Percentiles rank a stretch among this genome's conserved stretches.
phyloP scores from a whole-genome alignment of 2,797 vertebrate genomes.

The Pipistrellus pipistrellus region DNA sequence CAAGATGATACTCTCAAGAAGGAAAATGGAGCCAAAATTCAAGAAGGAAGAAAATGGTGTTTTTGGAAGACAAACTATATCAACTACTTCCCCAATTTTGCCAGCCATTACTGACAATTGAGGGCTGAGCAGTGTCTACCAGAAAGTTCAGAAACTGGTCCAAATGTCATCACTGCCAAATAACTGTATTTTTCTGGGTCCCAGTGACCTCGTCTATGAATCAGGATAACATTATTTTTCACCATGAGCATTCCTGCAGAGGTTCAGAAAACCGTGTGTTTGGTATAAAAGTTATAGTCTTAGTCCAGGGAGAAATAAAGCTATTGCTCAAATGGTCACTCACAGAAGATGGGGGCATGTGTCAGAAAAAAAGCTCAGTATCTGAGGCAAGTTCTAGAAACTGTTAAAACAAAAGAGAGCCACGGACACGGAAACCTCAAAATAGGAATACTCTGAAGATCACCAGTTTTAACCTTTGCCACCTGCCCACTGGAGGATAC shows the following conservation, averaged over 20 bases:
- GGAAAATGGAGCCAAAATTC: slow-evolving; percentile 57
- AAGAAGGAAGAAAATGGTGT: slow-evolving; percentile 24
- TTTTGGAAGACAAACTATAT: slow-evolving; percentile 33
- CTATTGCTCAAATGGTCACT: slow-evolving; percentile 19
- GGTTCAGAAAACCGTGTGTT: slow-evolving; percentile 47
- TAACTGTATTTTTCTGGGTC: neutral
- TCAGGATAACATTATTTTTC: slow-evolving; percentile 50
- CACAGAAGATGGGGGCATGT: slow-evolving; percentile 32
- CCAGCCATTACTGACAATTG: neutral
- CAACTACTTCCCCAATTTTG: slow-evolving; percentile 35
- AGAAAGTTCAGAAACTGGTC: neutral
- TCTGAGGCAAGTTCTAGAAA: slow-evolving; percentile 56
- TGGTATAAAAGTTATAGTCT: slow-evolving; percentile 42
- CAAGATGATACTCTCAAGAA: slow-evolving; percentile 50
- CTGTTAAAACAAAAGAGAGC: slow-evolving; percentile 55
- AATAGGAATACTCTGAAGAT: slow-evolving; percentile 31
- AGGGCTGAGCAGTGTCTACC: neutral
- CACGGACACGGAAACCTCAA: slow-evolving; percentile 64
- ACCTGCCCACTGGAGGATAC: neutral
- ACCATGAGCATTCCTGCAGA: neutral
- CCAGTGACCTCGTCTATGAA: neutral
- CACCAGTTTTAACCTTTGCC: slow-evolving; percentile 51
- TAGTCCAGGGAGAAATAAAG: slow-evolving; percentile 19
- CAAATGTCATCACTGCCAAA: neutral
- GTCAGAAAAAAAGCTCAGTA: slow-evolving; percentile 40